Evolutionary conservation across 2,113 vertebrate species (phyloP).

Genomic region (Triplophysa tibetana): DNA sequence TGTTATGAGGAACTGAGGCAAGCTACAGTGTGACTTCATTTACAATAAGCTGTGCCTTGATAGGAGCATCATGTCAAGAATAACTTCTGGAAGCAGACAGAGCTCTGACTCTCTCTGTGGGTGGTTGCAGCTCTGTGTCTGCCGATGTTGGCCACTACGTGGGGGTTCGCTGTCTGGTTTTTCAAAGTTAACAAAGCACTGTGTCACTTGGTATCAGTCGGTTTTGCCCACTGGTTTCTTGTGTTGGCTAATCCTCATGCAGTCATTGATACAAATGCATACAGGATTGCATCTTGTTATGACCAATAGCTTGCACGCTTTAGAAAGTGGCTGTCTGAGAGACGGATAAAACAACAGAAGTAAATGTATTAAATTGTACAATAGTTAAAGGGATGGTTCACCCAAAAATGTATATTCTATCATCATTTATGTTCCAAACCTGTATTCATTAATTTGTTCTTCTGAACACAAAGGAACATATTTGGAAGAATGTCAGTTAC

Average conservation of each 20-base stretch:
- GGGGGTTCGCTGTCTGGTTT: neutral
- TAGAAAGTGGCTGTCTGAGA: no score
- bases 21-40: conserved; percentile 33
- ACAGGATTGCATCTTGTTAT: neutral
- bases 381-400: no score
- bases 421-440: no score
- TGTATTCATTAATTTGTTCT: no score
- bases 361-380: no score
- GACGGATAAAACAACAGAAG: no score
- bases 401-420: no score
- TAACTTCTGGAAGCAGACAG: conserved; percentile 10
- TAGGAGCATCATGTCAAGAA: conserved; percentile 22
- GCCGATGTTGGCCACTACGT: neutral
- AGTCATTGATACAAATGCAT: neutral
- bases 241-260: neutral
- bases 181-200: neutral
- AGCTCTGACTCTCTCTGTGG: conserved; percentile 16
- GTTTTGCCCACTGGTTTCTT: neutral
- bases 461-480: no score
- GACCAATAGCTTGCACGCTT: neutral
- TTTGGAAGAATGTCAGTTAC: no score
- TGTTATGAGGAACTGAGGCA: neutral
- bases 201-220: neutral
- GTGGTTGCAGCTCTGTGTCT: neutral
- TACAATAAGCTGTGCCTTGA: conserved; percentile 32